A percentile compares a stretch with the other conserved stretches of the same genome.
Conservation (phyloP, 1,140 invertebrate species). For the Anoplolepis gracilipes region DNA sequence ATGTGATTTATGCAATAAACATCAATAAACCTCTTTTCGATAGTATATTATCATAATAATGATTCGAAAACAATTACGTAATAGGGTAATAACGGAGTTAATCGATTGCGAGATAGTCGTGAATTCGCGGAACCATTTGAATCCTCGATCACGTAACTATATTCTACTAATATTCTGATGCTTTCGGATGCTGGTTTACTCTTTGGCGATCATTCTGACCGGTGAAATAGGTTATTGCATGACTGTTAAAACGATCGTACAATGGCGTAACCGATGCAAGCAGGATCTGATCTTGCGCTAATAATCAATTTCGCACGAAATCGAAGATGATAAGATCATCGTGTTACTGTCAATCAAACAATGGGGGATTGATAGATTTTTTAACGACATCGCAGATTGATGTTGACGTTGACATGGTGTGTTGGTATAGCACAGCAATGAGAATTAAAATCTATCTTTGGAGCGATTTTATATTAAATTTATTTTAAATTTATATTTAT, state of each 20-base stretch:
- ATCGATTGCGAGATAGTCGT: conserved; percentile 52
- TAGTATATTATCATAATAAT: too few species aligned
- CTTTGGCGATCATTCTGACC: conserved; percentile 65
- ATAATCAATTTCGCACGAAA: neutral
- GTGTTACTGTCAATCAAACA: conserved; percentile 32
- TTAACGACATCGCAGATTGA: conserved; percentile 25
- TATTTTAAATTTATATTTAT: neutral
- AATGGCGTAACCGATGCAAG: conserved; percentile 41
- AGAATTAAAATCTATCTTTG: neutral
- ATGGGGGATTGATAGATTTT: conserved; percentile 6
- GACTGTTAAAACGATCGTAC: conserved; percentile 63
- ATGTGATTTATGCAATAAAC: neutral
- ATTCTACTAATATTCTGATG: conserved; percentile 38
- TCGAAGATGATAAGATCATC: conserved; percentile 29
- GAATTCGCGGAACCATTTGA: conserved; percentile 61
- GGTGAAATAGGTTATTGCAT: conserved; percentile 68
- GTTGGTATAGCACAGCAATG: neutral
- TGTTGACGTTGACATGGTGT: conserved; percentile 4
- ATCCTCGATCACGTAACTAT: conserved; percentile 61
- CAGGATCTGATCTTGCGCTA: neutral
- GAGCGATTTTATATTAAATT: neutral
- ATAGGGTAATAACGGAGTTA: conserved; percentile 37
- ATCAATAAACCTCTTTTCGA: neutral
- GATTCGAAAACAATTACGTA: neutral
- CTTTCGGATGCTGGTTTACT: conserved; percentile 1